Evolutionary conservation across 2,113 vertebrate species (phyloP).

Genomic region (Cepphus grylle): DNA sequence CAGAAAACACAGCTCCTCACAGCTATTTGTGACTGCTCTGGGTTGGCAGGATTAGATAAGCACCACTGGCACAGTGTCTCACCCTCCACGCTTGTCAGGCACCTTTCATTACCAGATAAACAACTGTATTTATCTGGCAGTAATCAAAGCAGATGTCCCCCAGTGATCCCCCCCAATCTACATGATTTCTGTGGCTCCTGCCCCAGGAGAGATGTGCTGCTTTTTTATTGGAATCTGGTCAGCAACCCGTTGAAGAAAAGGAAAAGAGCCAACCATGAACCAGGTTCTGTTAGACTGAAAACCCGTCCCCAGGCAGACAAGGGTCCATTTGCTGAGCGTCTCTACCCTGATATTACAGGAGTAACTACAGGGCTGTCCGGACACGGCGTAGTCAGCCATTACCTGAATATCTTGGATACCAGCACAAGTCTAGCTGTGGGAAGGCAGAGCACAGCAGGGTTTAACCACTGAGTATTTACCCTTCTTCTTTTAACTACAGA

Average conservation of each 20-base stretch:
- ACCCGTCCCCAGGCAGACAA: not conserved
- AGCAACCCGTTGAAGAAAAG: not conserved
- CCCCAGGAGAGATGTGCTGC: not conserved
- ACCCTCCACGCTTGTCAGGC: not conserved
- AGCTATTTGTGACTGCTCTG: not conserved
- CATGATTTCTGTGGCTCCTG: not conserved
- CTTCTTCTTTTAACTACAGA: conserved; percentile 21
- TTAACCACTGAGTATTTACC: conserved; percentile 49
- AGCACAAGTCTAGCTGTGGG: not conserved
- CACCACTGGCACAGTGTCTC: not conserved
- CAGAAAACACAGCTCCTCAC: not conserved
- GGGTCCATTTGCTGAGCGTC: not conserved
- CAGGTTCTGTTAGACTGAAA: not conserved
- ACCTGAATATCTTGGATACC: not conserved
- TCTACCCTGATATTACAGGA: not conserved
- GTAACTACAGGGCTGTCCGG: not conserved
- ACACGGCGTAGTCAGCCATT: not conserved
- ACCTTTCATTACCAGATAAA: not conserved
- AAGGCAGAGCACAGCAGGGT: conserved; percentile 13
- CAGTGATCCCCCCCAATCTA: fast-evolving
- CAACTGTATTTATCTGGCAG: not conserved
- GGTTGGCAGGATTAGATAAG: not conserved
- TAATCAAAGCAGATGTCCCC: not conserved
- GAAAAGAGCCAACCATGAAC: not conserved
- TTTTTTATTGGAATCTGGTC: not conserved